Conservation (phyloP, 2,113 vertebrate species). For the Melanocharis versteri region DNA sequence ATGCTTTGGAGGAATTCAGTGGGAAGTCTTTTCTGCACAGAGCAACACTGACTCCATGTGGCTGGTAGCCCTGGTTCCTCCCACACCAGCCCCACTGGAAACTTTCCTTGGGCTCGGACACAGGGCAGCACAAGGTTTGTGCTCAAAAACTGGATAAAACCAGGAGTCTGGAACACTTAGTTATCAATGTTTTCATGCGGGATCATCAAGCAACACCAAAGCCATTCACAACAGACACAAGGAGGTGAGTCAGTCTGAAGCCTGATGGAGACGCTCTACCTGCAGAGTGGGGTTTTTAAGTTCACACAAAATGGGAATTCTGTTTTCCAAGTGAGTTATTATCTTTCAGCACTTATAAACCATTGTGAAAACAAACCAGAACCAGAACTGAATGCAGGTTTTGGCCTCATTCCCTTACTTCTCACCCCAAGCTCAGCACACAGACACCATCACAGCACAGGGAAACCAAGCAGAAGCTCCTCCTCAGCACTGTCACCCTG, state of each 20-base stretch:
- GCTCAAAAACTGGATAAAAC: neutral
- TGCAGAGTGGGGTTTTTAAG: neutral
- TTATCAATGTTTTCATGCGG: fast-evolving
- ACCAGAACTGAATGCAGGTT: neutral
- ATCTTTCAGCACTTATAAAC: neutral
- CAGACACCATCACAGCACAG: fast-evolving
- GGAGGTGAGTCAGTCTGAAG: neutral
- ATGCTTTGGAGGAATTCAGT: neutral
- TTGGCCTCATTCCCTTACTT: neutral
- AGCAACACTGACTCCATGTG: slow-evolving; percentile 41
- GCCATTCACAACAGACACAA: fast-evolving
- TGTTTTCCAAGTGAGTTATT: neutral
- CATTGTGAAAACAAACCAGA: neutral
- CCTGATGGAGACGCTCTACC: neutral
- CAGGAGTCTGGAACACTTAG: neutral
- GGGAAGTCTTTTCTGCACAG: fast-evolving
- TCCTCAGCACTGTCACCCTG: fast-evolving
- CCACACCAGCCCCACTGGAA: neutral
- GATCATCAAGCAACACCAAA: fast-evolving
- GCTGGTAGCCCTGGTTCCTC: neutral
- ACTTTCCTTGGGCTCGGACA: fast-evolving
- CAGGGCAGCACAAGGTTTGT: neutral
- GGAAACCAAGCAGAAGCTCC: neutral
- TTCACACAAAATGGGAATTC: neutral
- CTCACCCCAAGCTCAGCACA: neutral